phyloP scores from a whole-genome alignment of 2,888 invertebrate species.

The Eupithecia centaureata region DNA sequence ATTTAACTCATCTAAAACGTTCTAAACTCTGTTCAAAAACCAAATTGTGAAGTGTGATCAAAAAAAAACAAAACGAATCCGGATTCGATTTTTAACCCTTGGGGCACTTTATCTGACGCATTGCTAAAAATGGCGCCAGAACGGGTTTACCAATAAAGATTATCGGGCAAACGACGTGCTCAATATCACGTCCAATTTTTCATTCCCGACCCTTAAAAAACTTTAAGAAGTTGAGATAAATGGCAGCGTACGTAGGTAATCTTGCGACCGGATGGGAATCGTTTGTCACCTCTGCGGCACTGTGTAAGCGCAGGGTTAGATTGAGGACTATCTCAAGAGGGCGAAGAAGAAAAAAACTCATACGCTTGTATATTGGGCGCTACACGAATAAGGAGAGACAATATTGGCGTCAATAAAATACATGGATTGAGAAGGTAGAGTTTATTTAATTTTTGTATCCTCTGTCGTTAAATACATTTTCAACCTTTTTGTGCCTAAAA shows the following conservation, averaged over 20 bases:
- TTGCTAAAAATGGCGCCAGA: constrained; percentile 32
- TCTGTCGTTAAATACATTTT: too few species aligned
- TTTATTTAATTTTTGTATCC: too few species aligned
- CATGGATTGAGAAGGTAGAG: too few species aligned
- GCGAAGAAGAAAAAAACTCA: too few species aligned
- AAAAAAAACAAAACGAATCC: constrained; percentile 6
- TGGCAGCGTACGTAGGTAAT: constrained; percentile 39
- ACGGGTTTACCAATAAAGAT: constrained; percentile 50
- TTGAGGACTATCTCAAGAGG: neutral
- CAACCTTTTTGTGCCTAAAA: too few species aligned
- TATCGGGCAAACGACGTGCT: constrained; percentile 47
- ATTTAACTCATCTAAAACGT: neutral
- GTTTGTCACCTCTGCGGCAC: constrained; percentile 39
- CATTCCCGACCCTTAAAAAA: constrained; percentile 47
- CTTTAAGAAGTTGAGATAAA: constrained; percentile 43
- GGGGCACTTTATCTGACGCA: constrained; percentile 28
- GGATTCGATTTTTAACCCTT: constrained; percentile 17
- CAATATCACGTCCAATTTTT: constrained; percentile 54
- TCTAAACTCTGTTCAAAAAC: constrained; percentile 4
- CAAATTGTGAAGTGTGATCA: constrained; percentile 15
- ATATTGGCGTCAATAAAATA: too few species aligned
- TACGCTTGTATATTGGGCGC: too few species aligned
- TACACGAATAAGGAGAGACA: too few species aligned
- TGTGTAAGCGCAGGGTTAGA: constrained; percentile 11
- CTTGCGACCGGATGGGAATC: constrained; percentile 35